Evolutionary conservation across 2,113 vertebrate genomes (phyloP), one percentile per base, ranked within the genome.

Genomic region (Arizona elegans): DNA sequence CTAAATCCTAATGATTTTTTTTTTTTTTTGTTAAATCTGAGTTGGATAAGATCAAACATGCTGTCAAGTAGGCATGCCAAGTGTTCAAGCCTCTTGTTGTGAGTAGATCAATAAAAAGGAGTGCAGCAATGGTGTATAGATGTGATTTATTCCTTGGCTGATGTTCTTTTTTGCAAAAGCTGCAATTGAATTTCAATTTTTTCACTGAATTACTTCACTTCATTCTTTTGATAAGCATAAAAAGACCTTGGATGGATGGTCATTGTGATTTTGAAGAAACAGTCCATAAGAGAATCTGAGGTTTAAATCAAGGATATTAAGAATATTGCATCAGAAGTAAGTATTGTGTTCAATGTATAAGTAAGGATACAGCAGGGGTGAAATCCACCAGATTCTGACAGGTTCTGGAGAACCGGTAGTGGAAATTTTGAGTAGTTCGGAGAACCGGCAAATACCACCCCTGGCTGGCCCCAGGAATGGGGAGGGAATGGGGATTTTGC

Each of bases 151-250:
- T 93, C 95, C 87, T 91, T 90, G 91, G 90, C 90, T 53, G 54
- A 1, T 59, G 92, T 94, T 95, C 86, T 91, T 92, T 95, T 94
- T 91, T 95, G 91, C 47, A 93, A 94, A 97, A 92, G 92, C 75
- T 86, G 47, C 95, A 95, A 95, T 92, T 94, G 93, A 95, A 95
- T 93, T 95, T 97, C 94, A 96, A 3, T 87, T 59, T 93, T 58
- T 85, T 94, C 52, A 95, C 92, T 96, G 93, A 95, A 95, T 94
- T 95, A 95, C 94, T 94, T 95, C 89, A 59, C 33, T 53, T 92
- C 29, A 86, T 93, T 50, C 90, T 95, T 94, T 95, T 94, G 93
- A 24, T 88, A 21, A 89, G 93, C 8, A 93, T 90, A 96, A 88
- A 87, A 85, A 29, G 87, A 93, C 81, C 70, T 91, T 94, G 95